A percentile compares a stretch with the other conserved stretches of the same genome.
Evolutionary conservation across 2,797 vertebrate genomes (phyloP).

Genomic region (Synaphobranchus kaupii): DNA sequence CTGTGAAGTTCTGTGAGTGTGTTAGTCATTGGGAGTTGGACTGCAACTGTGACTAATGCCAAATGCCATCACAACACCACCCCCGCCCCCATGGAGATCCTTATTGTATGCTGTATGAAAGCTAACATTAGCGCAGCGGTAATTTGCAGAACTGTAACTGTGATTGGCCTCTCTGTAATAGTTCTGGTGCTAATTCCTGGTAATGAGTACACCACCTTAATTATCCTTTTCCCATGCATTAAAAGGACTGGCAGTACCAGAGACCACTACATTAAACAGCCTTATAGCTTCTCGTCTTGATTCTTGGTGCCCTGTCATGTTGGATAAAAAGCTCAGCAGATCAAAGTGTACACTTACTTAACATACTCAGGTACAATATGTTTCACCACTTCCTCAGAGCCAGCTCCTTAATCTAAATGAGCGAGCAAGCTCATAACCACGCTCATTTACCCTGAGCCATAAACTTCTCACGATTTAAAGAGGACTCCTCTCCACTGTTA

Average conservation of each 20-base stretch:
- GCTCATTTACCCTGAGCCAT: neutral
- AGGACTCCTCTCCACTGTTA: neutral
- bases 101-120: neutral
- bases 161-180: neutral
- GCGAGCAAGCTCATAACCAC: conserved; percentile 28
- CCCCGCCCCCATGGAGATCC: neutral
- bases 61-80: neutral
- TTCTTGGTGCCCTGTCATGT: conserved; percentile 35
- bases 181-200: neutral
- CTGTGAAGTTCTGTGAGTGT: neutral
- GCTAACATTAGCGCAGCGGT: neutral
- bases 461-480: neutral
- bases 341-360: conserved; percentile 32
- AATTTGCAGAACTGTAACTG: neutral
- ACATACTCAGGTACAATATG: conserved; percentile 6
- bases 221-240: neutral
- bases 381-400: conserved; percentile 15
- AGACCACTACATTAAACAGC: neutral
- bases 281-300: conserved; percentile 19
- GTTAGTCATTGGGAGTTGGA: neutral
- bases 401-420: conserved; percentile 21
- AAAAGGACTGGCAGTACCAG: neutral
- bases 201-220: neutral
- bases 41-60: neutral
- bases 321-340: conserved; percentile 34